phyloP scores from a whole-genome alignment of 2,797 vertebrate genomes.

The Falco biarmicus region DNA sequence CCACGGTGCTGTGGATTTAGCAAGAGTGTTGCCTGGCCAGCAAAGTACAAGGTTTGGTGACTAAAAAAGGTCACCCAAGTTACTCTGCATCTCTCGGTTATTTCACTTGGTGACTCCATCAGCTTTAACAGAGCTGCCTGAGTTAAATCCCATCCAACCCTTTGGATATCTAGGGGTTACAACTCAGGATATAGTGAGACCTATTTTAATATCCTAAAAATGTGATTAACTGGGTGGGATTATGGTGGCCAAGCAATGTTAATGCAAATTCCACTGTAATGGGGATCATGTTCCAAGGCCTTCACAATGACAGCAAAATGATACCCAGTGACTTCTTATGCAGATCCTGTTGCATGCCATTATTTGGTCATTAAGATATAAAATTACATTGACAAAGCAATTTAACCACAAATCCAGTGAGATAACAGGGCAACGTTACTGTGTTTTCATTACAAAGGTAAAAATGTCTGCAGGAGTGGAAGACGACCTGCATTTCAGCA shows the following conservation, averaged over 20 bases:
- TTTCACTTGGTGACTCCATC: neutral
- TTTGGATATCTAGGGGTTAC: neutral
- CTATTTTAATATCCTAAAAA: slow-evolving; percentile 52
- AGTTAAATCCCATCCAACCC: neutral
- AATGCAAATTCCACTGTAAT: neutral
- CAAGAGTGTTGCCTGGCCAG: neutral
- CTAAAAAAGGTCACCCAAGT: neutral
- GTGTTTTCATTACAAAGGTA: slow-evolving; percentile 42
- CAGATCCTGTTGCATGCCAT: slow-evolving; percentile 57
- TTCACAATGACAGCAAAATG: slow-evolving; percentile 52
- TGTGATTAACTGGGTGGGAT: slow-evolving; percentile 35
- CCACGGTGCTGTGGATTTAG: neutral
- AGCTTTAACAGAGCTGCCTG: neutral
- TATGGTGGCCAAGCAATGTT: slow-evolving; percentile 7
- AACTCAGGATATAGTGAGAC: neutral
- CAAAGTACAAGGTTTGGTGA: neutral
- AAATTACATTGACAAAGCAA: slow-evolving; percentile 62
- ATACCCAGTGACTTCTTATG: neutral
- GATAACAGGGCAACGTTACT: neutral
- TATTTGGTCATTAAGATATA: slow-evolving; percentile 63
- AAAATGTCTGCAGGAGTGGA: neutral
- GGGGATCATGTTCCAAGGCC: slow-evolving; percentile 44
- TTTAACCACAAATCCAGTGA: slow-evolving; percentile 59
- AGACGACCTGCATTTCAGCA: neutral
- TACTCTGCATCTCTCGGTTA: neutral